A percentile compares a stretch with the other conserved stretches of the same genome.
phyloP scores from a whole-genome alignment of 1,140 invertebrate genomes.

The Ceratina australensis region DNA sequence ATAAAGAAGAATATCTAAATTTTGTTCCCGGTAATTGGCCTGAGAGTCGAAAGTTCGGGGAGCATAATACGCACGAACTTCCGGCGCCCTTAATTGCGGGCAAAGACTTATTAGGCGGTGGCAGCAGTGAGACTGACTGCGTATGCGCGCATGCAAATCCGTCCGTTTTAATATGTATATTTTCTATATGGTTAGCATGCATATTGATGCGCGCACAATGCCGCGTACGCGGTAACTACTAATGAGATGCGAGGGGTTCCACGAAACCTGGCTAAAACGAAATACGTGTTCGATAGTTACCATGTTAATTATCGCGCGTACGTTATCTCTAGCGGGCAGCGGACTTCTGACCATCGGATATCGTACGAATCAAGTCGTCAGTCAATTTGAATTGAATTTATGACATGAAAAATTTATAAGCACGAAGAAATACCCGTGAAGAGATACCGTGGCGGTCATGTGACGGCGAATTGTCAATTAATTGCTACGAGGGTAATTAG shows the following conservation, averaged over 20 bases:
- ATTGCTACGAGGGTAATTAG: slow-evolving; percentile 16
- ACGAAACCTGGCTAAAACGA: not conserved
- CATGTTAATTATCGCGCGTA: slow-evolving; percentile 20
- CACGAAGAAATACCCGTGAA: no score
- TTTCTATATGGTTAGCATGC: slow-evolving; percentile 26
- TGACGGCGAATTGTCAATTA: not conserved
- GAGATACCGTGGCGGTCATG: no score
- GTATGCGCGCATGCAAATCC: slow-evolving; percentile 35
- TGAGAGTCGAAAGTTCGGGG: not conserved
- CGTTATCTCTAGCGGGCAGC: slow-evolving; percentile 29
- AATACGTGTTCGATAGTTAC: slow-evolving; percentile 14
- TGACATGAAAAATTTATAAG: no score
- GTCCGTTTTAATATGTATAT: slow-evolving; percentile 36
- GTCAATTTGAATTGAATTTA: no score
- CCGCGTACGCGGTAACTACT: not conserved
- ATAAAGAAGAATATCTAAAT: not conserved
- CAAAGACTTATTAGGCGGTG: slow-evolving; percentile 38
- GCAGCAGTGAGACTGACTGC: slow-evolving; percentile 6
- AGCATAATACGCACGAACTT: slow-evolving; percentile 6
- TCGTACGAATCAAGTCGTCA: not conserved
- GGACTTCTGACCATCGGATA: not conserved
- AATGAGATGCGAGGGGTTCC: slow-evolving; percentile 20
- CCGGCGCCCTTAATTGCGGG: slow-evolving; percentile 36
- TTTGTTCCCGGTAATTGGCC: slow-evolving; percentile 16
- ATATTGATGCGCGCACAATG: slow-evolving; percentile 10